phyloP scores from a whole-genome alignment of 2,888 invertebrate genomes.

The Phania funesta region DNA sequence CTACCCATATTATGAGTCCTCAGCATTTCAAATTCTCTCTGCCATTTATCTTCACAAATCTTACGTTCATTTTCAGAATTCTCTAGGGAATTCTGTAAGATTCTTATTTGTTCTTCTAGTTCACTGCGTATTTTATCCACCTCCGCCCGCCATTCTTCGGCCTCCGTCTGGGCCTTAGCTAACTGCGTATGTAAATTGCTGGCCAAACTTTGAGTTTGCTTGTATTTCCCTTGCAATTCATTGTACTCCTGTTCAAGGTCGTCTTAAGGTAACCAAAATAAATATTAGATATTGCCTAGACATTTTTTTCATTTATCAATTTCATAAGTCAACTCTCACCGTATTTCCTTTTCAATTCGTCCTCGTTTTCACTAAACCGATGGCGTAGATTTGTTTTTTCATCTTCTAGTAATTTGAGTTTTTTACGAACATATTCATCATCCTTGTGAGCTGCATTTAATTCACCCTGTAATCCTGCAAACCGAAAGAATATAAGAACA shows the following conservation, averaged over 20 bases:
- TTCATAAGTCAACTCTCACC: slow-evolving; percentile 70
- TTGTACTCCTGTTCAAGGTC: slow-evolving; percentile 81
- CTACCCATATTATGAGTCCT: slow-evolving; percentile 83
- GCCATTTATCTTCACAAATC: slow-evolving; percentile 83
- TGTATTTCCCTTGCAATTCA: slow-evolving; percentile 81
- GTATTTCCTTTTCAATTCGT: slow-evolving; percentile 78
- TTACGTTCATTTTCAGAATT: slow-evolving; percentile 83
- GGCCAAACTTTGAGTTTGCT: slow-evolving; percentile 80
- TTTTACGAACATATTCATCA: slow-evolving; percentile 79
- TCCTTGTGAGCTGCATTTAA: slow-evolving; percentile 78
- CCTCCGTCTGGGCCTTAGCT: slow-evolving; percentile 76
- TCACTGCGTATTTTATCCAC: slow-evolving; percentile 81
- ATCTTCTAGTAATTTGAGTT: slow-evolving; percentile 78
- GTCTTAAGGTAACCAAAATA: slow-evolving; percentile 69
- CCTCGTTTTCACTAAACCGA: slow-evolving; percentile 78
- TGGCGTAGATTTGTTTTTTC: slow-evolving; percentile 77
- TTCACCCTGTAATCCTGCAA: slow-evolving; percentile 80
- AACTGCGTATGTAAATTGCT: slow-evolving; percentile 77
- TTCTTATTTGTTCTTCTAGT: slow-evolving; percentile 82
- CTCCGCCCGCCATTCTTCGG: slow-evolving; percentile 76
- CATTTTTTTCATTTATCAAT: neutral
- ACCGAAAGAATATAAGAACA: too few species aligned
- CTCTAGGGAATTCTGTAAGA: slow-evolving; percentile 82
- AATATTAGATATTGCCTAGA: neutral
- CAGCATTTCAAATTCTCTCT: slow-evolving; percentile 84